Percentiles rank a stretch among this genome's conserved stretches.
These are phyloP conservation scores for Cephus nigrinus DNA, from an alignment of 2,888 invertebrate species.

Conservation along the genomic window DNA sequence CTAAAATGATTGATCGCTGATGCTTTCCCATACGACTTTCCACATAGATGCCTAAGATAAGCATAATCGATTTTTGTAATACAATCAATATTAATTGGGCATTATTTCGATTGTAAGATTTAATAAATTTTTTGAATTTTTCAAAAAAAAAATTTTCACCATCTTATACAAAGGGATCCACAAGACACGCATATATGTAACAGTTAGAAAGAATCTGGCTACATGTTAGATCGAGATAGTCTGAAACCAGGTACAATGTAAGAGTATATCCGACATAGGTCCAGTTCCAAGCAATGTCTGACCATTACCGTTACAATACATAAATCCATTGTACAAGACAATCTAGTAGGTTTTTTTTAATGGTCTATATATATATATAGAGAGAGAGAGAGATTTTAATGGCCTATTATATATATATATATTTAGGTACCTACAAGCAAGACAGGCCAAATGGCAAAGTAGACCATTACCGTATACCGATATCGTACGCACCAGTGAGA, in stretches of 20 bases:
- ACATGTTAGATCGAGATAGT: neutral
- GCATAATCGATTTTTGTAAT: neutral
- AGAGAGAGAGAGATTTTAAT: neutral
- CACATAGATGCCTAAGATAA: neutral
- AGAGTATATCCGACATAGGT: neutral
- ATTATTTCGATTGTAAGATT: neutral
- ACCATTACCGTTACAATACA: neutral
- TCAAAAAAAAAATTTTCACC: no score
- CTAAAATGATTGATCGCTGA: neutral
- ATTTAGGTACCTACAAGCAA: neutral
- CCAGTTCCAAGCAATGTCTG: neutral
- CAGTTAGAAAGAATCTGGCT: neutral
- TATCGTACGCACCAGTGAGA: neutral
- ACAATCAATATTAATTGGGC: neutral
- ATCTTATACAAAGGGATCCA: neutral
- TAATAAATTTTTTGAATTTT: neutral
- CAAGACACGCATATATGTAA: neutral
- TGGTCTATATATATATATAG: neutral
- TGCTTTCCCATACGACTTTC: neutral
- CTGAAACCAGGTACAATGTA: neutral
- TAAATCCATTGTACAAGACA: neutral
- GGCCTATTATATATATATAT: neutral
- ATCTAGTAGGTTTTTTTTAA: neutral
- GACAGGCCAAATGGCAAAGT: neutral
- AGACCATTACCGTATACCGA: neutral